phyloP scores from a whole-genome alignment of 2,888 invertebrate genomes.

The Ommatoiulus sabulosus region DNA sequence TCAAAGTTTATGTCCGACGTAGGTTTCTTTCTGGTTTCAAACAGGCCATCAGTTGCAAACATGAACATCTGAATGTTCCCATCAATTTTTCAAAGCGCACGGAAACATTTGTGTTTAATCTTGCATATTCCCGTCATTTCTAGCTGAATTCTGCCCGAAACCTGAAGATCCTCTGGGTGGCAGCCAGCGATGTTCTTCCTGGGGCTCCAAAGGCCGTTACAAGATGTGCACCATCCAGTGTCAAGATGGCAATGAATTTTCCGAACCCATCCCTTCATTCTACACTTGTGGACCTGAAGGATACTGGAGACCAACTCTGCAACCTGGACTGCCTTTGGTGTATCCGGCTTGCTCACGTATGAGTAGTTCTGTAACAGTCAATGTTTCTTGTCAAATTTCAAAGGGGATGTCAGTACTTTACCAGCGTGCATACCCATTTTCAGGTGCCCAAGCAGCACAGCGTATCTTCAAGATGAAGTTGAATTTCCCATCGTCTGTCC shows the following conservation, averaged over 20 bases:
- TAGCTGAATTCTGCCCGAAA: slow-evolving; percentile 92
- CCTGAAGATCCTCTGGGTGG: slow-evolving; percentile 92
- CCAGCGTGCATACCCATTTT: neutral
- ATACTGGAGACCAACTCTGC: slow-evolving; percentile 91
- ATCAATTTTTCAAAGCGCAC: neutral
- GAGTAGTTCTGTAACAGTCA: slow-evolving; percentile 62
- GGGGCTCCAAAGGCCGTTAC: slow-evolving; percentile 96
- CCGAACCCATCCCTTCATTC: slow-evolving; percentile 93
- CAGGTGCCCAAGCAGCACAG: slow-evolving; percentile 90
- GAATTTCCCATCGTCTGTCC: slow-evolving; percentile 95
- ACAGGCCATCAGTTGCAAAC: neutral
- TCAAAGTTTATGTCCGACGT: slow-evolving; percentile 90
- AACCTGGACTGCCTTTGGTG: slow-evolving; percentile 82
- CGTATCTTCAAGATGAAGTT: slow-evolving; percentile 92
- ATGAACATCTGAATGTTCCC: neutral
- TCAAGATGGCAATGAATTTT: slow-evolving; percentile 83
- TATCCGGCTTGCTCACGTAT: slow-evolving; percentile 93
- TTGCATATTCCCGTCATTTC: slow-evolving; percentile 60
- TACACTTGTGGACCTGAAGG: slow-evolving; percentile 99
- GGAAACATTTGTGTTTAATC: neutral
- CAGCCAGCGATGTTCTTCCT: slow-evolving; percentile 90
- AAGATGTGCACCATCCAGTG: slow-evolving; percentile 94
- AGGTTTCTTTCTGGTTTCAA: slow-evolving; percentile 68
- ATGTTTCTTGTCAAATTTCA: neutral
- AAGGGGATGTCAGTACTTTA: neutral